A percentile compares a stretch with the other conserved stretches of the same genome.
These are phyloP conservation scores for Canis aureus DNA, from an alignment of 2,113 vertebrate genomes.

Conservation along the genomic window DNA sequence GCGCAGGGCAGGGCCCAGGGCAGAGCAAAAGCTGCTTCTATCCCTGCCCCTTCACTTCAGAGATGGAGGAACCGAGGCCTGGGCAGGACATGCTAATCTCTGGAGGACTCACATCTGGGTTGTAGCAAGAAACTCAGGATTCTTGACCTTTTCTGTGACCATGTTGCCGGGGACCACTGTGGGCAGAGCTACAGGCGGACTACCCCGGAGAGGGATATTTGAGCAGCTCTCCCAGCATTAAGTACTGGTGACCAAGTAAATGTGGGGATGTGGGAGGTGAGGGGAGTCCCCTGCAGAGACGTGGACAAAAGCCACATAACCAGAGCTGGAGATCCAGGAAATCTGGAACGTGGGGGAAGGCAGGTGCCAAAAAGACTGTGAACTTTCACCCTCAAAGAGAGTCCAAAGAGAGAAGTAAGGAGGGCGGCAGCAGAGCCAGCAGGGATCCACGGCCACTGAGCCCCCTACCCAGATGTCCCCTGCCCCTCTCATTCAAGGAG, in stretches of 20 bases:
- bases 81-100: neutral
- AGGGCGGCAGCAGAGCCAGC: neutral
- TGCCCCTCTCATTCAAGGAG: neutral
- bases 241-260: neutral
- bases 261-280: neutral
- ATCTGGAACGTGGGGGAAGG: rapidly evolving
- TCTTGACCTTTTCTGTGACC: rapidly evolving
- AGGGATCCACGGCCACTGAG: rapidly evolving
- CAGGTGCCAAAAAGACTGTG: neutral
- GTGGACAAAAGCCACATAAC: rapidly evolving
- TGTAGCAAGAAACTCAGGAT: neutral
- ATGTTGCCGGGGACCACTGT: rapidly evolving
- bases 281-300: too few species aligned
- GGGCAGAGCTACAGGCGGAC: neutral
- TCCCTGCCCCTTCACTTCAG: neutral
- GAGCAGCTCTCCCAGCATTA: neutral
- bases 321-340: too few species aligned
- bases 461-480: neutral
- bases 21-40: neutral
- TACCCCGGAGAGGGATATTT: rapidly evolving
- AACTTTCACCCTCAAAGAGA: neutral
- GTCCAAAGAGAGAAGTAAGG: neutral
- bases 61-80: neutral
- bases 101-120: rapidly evolving
- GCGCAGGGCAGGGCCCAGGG: neutral